These are phyloP conservation scores for Drosophila arizonae DNA, from an alignment of 1,140 invertebrate species.

Conservation along the genomic window DNA sequence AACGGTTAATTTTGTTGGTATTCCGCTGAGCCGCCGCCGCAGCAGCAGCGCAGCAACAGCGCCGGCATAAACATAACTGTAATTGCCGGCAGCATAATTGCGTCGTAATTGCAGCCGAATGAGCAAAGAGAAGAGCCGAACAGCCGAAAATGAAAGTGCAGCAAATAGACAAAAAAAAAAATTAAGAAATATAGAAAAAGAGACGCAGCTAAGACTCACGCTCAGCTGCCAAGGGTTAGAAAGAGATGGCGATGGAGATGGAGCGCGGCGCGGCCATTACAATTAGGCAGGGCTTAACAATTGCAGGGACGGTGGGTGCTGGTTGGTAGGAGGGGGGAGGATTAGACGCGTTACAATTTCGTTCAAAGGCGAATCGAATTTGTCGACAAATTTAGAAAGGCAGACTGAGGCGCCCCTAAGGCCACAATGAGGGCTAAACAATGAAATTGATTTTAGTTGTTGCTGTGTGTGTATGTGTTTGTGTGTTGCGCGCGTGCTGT, in stretches of 20 bases:
- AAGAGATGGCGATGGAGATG: neutral
- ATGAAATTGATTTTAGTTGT: constrained; percentile 45
- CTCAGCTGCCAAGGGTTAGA: neutral
- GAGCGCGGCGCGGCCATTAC: constrained; percentile 1
- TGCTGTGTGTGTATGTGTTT: neutral
- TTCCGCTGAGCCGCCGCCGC: constrained; percentile 23
- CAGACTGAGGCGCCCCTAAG: constrained; percentile 14
- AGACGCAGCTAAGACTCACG: constrained; percentile 14
- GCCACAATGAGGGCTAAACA: constrained; percentile 24
- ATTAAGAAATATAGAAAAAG: constrained; percentile 9
- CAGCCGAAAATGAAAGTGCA: constrained; percentile 54
- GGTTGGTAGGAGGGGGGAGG: neutral
- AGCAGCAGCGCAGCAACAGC: constrained; percentile 15
- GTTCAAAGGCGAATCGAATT: constrained; percentile 46
- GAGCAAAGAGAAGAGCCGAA: constrained; percentile 1
- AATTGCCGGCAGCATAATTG: constrained; percentile 50
- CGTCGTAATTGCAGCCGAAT: constrained; percentile 45
- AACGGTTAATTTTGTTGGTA: constrained; percentile 40
- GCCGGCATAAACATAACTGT: constrained; percentile 46
- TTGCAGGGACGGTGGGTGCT: neutral
- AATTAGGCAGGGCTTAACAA: constrained; percentile 26
- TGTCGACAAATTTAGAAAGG: constrained; percentile 50
- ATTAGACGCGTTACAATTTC: constrained; percentile 41
- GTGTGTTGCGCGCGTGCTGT: constrained; percentile 16
- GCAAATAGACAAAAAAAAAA: constrained; percentile 25